These are phyloP conservation scores for Emydocephalus ijimae DNA, from an alignment of 2,113 vertebrate genomes.

Conservation along the genomic window DNA sequence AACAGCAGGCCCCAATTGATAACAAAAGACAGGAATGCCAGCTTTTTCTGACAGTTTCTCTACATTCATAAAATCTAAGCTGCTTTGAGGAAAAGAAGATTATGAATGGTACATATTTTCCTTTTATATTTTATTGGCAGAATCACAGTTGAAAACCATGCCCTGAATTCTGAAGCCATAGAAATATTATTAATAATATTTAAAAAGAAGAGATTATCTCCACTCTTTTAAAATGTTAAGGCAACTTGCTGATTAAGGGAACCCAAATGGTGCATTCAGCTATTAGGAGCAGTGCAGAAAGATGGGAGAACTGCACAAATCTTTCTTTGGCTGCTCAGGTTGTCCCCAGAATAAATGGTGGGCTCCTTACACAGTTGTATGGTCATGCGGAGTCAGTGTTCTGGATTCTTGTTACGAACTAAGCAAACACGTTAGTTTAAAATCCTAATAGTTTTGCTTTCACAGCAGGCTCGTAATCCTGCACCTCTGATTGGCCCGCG, in stretches of 20 bases:
- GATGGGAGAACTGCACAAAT: neutral
- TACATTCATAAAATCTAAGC: slow-evolving; percentile 53
- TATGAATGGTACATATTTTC: slow-evolving; percentile 38
- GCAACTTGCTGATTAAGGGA: neutral
- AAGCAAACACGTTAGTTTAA: too few relatives aligned
- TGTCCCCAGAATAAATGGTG: neutral
- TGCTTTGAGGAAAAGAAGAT: slow-evolving; percentile 51
- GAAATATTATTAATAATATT: slow-evolving; percentile 31
- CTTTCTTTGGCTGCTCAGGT: neutral
- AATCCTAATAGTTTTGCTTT: too few relatives aligned
- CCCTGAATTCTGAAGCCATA: slow-evolving; percentile 9
- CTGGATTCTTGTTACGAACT: neutral
- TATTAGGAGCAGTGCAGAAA: neutral
- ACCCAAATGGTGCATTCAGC: neutral
- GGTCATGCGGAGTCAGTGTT: too few relatives aligned
- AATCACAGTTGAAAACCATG: slow-evolving; percentile 35
- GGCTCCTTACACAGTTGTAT: neutral
- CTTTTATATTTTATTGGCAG: slow-evolving; percentile 20
- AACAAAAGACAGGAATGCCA: slow-evolving; percentile 56
- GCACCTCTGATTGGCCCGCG: too few relatives aligned
- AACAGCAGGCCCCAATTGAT: slow-evolving; percentile 54
- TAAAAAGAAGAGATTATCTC: slow-evolving; percentile 11
- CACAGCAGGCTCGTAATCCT: too few relatives aligned
- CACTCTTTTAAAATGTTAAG: neutral
- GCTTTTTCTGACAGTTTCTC: slow-evolving; percentile 37